phyloP scores from a whole-genome alignment of 2,797 vertebrate genomes.

The Xyrichtys novacula region DNA sequence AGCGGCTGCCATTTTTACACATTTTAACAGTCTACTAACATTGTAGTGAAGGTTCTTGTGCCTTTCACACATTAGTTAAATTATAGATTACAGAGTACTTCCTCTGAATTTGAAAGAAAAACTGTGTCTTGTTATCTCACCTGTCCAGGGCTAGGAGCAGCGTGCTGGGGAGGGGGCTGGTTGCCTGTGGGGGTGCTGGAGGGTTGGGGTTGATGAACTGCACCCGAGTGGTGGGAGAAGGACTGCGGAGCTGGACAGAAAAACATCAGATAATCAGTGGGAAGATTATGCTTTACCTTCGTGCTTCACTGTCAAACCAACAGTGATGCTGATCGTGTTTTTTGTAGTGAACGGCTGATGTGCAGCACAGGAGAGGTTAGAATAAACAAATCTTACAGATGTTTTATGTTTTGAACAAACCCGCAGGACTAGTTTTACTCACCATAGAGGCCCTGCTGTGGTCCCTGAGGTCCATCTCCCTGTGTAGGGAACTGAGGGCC shows the following conservation, averaged over 20 bases:
- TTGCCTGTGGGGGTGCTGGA: slow-evolving; percentile 93
- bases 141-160: slow-evolving; percentile 93
- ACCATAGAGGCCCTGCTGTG: slow-evolving; percentile 93
- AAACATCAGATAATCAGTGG: slow-evolving; percentile 18
- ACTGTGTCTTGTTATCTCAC: slow-evolving; percentile 63
- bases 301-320: background rate
- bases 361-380: too few relatives aligned
- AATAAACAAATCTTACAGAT: background rate
- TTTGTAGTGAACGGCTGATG: too few relatives aligned
- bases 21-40: too few relatives aligned
- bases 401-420: background rate
- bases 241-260: slow-evolving; percentile 85
- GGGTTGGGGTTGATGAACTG: slow-evolving; percentile 92
- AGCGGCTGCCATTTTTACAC: too few relatives aligned
- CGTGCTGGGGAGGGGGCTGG: slow-evolving; percentile 92
- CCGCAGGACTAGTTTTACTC: slow-evolving; percentile 12
- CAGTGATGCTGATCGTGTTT: too few relatives aligned
- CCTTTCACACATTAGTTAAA: too few relatives aligned
- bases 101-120: background rate
- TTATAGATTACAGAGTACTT: background rate
- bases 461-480: slow-evolving; percentile 89
- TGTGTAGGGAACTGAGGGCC: slow-evolving; percentile 90
- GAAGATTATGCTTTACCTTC: background rate
- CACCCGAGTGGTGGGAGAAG: slow-evolving; percentile 90
- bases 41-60: too few relatives aligned